Percentiles rank a stretch among this genome's conserved stretches.
Conservation (phyloP, 1,140 invertebrate genomes). For the Cyclina sinensis region DNA sequence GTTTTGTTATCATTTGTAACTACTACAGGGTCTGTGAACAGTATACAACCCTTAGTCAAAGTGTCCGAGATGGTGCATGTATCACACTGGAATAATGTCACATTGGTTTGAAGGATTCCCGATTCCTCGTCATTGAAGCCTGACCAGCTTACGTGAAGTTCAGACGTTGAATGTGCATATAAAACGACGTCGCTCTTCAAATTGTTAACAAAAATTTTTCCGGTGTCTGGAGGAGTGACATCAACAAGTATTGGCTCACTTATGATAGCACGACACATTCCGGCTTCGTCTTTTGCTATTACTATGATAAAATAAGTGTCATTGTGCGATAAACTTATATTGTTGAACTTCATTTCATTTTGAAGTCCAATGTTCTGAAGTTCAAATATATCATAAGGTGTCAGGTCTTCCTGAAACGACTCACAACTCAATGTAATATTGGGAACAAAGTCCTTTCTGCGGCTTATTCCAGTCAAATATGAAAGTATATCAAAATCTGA, state of each 20-base stretch:
- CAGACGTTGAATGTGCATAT: neutral
- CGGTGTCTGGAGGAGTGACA: neutral
- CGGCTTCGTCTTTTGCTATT: conserved; percentile 13
- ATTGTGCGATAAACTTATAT: neutral
- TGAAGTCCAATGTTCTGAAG: neutral
- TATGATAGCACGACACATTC: neutral
- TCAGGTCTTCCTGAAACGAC: no score
- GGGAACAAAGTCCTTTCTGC: neutral
- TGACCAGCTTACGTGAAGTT: conserved; percentile 30
- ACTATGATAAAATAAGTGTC: conserved; percentile 27
- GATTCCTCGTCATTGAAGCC: conserved; percentile 14
- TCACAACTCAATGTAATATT: no score
- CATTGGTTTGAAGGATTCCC: neutral
- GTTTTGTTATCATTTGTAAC: conserved; percentile 26
- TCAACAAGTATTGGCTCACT: neutral
- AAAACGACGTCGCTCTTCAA: neutral
- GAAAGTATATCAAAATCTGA: neutral
- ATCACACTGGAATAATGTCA: conserved; percentile 2
- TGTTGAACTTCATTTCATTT: neutral
- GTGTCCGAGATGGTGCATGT: neutral
- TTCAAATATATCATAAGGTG: neutral
- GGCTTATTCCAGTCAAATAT: neutral
- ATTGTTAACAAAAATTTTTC: neutral
- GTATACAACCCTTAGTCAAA: conserved; percentile 1
- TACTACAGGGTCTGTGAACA: conserved; percentile 2